These are phyloP conservation scores for Buphagus erythrorhynchus DNA, from an alignment of 2,797 vertebrate species.

Conservation along the genomic window DNA sequence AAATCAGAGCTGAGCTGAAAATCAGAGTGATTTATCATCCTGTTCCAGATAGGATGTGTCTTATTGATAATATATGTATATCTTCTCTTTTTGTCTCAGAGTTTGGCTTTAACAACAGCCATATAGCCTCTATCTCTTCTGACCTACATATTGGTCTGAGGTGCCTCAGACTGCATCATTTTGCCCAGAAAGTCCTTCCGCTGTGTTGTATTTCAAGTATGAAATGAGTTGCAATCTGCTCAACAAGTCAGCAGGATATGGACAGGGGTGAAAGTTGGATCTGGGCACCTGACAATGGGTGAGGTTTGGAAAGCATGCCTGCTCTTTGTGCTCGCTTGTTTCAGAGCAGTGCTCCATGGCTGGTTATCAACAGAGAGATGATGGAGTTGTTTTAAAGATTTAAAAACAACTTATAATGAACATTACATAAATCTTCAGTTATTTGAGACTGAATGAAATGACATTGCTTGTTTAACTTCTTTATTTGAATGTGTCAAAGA, in stretches of 20 bases:
- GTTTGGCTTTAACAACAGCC: not conserved
- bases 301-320: not conserved
- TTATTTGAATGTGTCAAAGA: not conserved
- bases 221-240: not conserved
- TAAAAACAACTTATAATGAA: not conserved
- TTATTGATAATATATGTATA: not conserved
- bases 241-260: not conserved
- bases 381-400: not conserved
- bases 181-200: not conserved
- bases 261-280: rapidly evolving
- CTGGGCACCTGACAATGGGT: not conserved
- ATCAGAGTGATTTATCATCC: not conserved
- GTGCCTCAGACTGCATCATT: not conserved
- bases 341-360: not conserved
- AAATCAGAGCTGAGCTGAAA: not conserved
- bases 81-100: not conserved
- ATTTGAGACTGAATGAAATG: not conserved
- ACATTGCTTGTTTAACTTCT: not conserved
- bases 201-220: not conserved
- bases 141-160: not conserved
- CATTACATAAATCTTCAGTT: not conserved
- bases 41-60: not conserved
- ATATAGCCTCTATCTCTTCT: not conserved
- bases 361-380: not conserved
- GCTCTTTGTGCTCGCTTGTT: not conserved